phyloP scores from a whole-genome alignment of 2,888 invertebrate genomes.

The Epinotia bilunana region DNA sequence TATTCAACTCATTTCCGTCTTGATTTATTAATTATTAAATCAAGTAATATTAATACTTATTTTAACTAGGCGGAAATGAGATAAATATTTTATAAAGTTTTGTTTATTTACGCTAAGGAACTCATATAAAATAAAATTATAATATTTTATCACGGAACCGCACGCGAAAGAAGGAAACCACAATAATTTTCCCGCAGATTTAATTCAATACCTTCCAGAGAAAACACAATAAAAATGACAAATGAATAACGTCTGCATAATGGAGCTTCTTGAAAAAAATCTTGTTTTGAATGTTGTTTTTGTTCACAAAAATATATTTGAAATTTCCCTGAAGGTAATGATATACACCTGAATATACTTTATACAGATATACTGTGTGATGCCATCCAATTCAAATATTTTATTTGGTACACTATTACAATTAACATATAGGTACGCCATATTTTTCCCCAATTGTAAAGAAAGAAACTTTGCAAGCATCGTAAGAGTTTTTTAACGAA shows the following conservation, averaged over 20 bases:
- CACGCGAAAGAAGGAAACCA: slow-evolving; percentile 19
- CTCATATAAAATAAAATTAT: slow-evolving; percentile 15
- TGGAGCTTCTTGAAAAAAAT: slow-evolving; percentile 23
- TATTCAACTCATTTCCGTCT: no score
- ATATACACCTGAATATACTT: neutral
- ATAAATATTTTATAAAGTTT: no score
- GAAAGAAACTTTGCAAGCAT: neutral
- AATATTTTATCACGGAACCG: slow-evolving; percentile 15
- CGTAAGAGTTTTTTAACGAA: neutral
- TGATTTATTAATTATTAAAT: no score
- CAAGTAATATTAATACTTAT: no score
- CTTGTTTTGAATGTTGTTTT: slow-evolving; percentile 15
- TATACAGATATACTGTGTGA: neutral
- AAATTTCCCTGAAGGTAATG: neutral
- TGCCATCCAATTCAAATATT: neutral
- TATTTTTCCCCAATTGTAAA: neutral
- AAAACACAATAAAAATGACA: slow-evolving; percentile 43
- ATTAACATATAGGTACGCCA: neutral
- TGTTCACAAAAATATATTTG: slow-evolving; percentile 16
- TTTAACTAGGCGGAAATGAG: no score
- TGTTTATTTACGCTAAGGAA: neutral
- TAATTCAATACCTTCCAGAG: slow-evolving; percentile 36
- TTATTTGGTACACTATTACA: neutral
- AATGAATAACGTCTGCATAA: slow-evolving; percentile 43
- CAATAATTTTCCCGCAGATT: slow-evolving; percentile 37